phyloP scores from a whole-genome alignment of 1,140 invertebrate genomes.

The Ridgeia piscesae region DNA sequence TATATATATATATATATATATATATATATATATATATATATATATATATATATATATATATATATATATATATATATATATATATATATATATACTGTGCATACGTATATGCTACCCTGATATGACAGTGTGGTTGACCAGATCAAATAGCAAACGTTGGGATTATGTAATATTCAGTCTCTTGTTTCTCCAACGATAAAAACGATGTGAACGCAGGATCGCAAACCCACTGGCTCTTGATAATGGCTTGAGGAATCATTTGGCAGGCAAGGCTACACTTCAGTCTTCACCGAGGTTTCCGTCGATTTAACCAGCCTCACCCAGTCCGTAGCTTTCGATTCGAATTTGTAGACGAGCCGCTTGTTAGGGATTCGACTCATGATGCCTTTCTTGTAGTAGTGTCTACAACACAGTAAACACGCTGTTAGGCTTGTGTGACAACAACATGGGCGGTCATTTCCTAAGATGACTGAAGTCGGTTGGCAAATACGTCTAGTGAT shows the following conservation, averaged over 20 bases:
- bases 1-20: no score
- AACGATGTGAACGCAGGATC: not conserved
- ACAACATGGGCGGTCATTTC: not conserved
- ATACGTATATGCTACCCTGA: not conserved
- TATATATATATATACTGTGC: not conserved
- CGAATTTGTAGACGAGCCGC: conserved; percentile 39
- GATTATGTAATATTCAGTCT: not conserved
- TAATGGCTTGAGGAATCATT: no score
- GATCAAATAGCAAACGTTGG: not conserved
- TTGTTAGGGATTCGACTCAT: conserved; percentile 38
- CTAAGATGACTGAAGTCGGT: no score
- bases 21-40: no score
- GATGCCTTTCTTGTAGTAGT: conserved; percentile 42
- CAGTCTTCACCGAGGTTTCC: not conserved
- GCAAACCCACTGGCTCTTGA: no score
- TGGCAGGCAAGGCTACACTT: not conserved
- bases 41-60: no score
- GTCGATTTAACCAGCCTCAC: not conserved
- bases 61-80: not conserved
- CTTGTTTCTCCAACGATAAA: not conserved
- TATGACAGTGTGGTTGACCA: not conserved
- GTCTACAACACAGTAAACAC: conserved; percentile 26
- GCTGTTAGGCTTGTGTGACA: not conserved
- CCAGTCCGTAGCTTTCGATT: conserved; percentile 30
- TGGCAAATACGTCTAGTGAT: no score